Evolutionary conservation across 2,113 vertebrate genomes (phyloP), one percentile per base, ranked within the genome.

Genomic region (Rhinogobius similis): DNA sequence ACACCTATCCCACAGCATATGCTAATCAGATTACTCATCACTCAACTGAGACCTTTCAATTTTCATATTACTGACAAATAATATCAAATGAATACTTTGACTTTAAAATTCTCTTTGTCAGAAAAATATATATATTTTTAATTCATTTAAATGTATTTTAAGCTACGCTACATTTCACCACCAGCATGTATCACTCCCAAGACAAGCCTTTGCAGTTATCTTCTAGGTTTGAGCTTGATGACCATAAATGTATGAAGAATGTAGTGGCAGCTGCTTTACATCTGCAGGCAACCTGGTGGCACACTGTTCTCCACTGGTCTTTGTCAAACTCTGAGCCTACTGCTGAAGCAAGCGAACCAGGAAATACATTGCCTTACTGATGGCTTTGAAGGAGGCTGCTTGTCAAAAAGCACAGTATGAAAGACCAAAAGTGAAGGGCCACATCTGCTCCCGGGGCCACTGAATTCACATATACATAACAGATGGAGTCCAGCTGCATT

Each of bases 401-500:
- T 36, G 65, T 63, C 24, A 72, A 10, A 67, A 18, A 27, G 50
- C 48, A 48, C 21, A 36, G 64, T 41, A 50, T 20, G 29, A 46
- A 41, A 23, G 44, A 62, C 12, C 38, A 6, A 1, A 13, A 56
- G 46, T 16, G 38, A 14, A 66, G 68, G 43, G 26, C 26, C 27
- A 61, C 64, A 50, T 75, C 62, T 68, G 55, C 48, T 67, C 23
- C 62, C 14, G 38, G 66, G 67, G 67, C n/a, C 58, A 10, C 61
- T 21, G 27, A 66, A 27, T 65, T 53, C 21, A 67, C 13, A 46
- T 76, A 81, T 44, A 58, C 55, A 58, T 24, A 23, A 52, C 65
- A 82, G 69, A 56, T 73, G 58, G 65, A 39, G 46, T 62, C 29
- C 76, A 84, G 66, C 52, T 75, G 76, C 38, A 76, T 74, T 68